Percentiles rank a stretch among this genome's conserved stretches.
phyloP scores from a whole-genome alignment of 2,797 vertebrate genomes.

The Sebastes goodei region DNA sequence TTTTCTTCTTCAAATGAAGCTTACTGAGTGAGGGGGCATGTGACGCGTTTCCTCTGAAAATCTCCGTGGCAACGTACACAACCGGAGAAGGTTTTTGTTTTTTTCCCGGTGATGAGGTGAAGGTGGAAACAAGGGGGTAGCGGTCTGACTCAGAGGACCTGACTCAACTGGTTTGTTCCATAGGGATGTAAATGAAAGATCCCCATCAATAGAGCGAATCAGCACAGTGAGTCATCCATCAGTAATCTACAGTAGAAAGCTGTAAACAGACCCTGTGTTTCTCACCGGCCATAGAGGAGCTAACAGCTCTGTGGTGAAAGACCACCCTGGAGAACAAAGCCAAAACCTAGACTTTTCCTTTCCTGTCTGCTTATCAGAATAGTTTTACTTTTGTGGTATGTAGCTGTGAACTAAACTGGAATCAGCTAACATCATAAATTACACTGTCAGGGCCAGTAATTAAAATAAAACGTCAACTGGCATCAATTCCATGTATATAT shows the following conservation, averaged over 20 bases:
- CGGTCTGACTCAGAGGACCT: conserved; percentile 52
- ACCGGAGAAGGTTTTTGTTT: background rate
- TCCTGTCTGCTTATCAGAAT: background rate
- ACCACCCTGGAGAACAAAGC: conserved; percentile 34
- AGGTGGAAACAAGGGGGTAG: background rate
- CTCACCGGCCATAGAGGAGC: conserved; percentile 8
- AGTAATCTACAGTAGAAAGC: conserved; percentile 37
- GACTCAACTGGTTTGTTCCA: conserved; percentile 45
- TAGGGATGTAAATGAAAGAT: conserved; percentile 59
- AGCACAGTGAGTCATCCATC: conserved; percentile 54
- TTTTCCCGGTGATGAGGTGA: background rate
- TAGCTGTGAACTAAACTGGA: conserved; percentile 5
- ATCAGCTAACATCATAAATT: background rate
- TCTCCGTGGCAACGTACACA: conserved; percentile 27
- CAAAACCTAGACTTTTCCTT: background rate
- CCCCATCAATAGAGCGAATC: conserved; percentile 36
- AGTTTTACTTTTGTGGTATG: conserved; percentile 5
- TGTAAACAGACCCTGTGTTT: conserved; percentile 34
- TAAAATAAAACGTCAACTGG: conserved; percentile 9
- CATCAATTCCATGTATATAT: background rate
- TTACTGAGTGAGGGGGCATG: conserved; percentile 19
- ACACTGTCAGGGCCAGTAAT: background rate
- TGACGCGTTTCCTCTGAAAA: conserved; percentile 6
- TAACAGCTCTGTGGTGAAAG: conserved; percentile 9
- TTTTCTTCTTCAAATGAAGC: conserved; percentile 35